phyloP scores from a whole-genome alignment of 2,888 invertebrate genomes.

The Pyrgus malvae region DNA sequence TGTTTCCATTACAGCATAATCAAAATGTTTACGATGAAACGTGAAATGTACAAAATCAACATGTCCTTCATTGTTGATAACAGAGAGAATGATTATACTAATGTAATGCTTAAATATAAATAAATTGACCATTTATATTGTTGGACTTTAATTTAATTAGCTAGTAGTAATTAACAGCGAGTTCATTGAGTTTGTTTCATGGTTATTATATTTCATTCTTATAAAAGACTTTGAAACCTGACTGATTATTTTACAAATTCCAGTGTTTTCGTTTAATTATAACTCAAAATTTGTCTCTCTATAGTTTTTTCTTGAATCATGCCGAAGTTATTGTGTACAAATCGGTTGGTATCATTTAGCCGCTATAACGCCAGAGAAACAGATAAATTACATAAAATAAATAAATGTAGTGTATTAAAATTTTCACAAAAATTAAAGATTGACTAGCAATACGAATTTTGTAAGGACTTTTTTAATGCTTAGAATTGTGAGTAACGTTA shows the following conservation, averaged over 20 bases:
- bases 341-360: neutral
- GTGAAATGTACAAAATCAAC: constrained; percentile 56
- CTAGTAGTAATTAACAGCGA: constrained; percentile 42
- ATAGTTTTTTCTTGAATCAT: constrained; percentile 2
- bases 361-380: neutral
- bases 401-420: too few species aligned
- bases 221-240: constrained; percentile 21
- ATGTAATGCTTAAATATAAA: constrained; percentile 55
- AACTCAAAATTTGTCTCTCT: constrained; percentile 16
- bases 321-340: neutral
- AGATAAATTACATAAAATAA: too few species aligned
- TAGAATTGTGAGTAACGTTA: neutral
- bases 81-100: constrained; percentile 29
- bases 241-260: constrained; percentile 19
- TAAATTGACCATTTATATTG: constrained; percentile 58
- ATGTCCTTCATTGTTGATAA: constrained; percentile 41
- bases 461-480: neutral
- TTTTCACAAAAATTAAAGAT: constrained; percentile 6
- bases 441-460: constrained; percentile 10
- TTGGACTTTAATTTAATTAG: constrained; percentile 53
- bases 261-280: neutral
- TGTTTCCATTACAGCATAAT: constrained; percentile 39
- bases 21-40: constrained; percentile 39
- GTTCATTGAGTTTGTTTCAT: constrained; percentile 32
- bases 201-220: constrained; percentile 6